Evolutionary conservation across 2,888 invertebrate species (phyloP).

Genomic region (Neoascia interrupta): DNA sequence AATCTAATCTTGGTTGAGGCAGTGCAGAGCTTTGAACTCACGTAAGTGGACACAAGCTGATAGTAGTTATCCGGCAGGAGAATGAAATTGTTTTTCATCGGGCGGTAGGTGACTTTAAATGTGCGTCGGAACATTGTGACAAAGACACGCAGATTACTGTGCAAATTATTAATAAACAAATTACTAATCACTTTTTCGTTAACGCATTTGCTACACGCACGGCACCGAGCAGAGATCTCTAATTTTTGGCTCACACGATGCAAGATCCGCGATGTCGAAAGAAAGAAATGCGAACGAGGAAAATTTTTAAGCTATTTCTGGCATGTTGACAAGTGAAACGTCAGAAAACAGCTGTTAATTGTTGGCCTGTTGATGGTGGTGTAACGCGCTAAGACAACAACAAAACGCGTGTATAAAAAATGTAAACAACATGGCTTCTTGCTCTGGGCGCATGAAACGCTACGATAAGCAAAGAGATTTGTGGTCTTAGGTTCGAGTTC

Average conservation of each 20-base stretch:
- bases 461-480: not conserved
- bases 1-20: slow-evolving; percentile 72
- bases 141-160: not conserved
- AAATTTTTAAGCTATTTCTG: slow-evolving; percentile 36
- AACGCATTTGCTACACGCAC: slow-evolving; percentile 55
- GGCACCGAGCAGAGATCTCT: slow-evolving; percentile 19
- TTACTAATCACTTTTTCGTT: too few species aligned
- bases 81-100: slow-evolving; percentile 77
- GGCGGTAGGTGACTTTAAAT: slow-evolving; percentile 78
- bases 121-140: slow-evolving; percentile 78
- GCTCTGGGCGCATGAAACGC: not conserved
- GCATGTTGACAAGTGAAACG: slow-evolving; percentile 54
- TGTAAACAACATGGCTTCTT: slow-evolving; percentile 15
- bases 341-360: slow-evolving; percentile 60
- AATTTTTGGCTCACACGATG: slow-evolving; percentile 2
- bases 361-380: slow-evolving; percentile 15
- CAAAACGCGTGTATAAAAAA: slow-evolving; percentile 38
- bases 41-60: slow-evolving; percentile 78
- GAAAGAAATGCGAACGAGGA: slow-evolving; percentile 42
- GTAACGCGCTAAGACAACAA: not conserved
- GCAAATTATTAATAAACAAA: slow-evolving; percentile 57
- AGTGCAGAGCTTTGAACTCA: slow-evolving; percentile 73
- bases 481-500: too few species aligned
- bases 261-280: not conserved
- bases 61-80: slow-evolving; percentile 78